Evolutionary conservation across 1,140 invertebrate genomes (phyloP), one percentile per base, ranked within the genome.

Genomic region (Apocrypta bakeri): DNA sequence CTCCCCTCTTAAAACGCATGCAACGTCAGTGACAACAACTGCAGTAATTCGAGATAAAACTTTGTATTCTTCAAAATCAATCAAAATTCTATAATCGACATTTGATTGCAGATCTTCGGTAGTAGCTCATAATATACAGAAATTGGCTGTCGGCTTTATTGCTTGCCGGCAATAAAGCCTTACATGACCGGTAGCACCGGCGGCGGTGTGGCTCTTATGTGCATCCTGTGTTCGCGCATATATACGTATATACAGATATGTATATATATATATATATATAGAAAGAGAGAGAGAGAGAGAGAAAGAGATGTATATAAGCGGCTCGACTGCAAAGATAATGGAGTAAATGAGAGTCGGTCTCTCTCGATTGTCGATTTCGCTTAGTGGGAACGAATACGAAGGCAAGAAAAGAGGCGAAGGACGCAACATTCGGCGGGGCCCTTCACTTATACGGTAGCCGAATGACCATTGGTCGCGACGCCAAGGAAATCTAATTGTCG

Each of bases 401-500:
- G 80, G 33, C 11, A 73, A 33, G 69, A 29, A 48, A 33, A 81
- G 69, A 37, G 33, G 9, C 42, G 74, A 68, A 77, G 82, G 83
- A 82, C 73, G 73, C 12, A 56, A 21, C 21, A 40, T 24, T 72
- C 33, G 9, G 33, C 3, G 40, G 74, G 75, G 85, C 86, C 87
- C 88, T 89, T 88, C 89, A 91, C 89, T 92, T 92, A 92, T 89
- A 92, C 91, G 86, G 91, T 91, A 92, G 91, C 89, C 88, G 87
- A 90, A 89, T 85, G 81, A 80, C 79, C 69, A 84, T 77, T 78
- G 69, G 84, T 82, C 71, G 75, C 86, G 86, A 88, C 84, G 84
- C 84, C 86, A 86, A 79, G 87, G 83, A 91, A 91, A 92, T 92
- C 90, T 91, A 92, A 91, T 92, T 91, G 90, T 90, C 87, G 88